Evolutionary conservation across 1,140 invertebrate genomes (phyloP).

Genomic region (Bradysia coprophila): DNA sequence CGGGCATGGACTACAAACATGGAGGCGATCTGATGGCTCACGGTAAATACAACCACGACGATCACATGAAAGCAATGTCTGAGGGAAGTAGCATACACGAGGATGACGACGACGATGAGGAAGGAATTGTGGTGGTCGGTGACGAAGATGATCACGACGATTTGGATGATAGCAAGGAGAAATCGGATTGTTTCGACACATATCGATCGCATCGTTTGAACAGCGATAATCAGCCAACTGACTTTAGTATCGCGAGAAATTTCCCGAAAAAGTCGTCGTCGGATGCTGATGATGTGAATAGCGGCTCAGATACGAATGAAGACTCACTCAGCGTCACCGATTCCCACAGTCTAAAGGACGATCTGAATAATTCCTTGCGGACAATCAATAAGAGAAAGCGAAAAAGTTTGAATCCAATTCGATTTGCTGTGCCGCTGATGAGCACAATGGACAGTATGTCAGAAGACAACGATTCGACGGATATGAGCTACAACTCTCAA

Average conservation of each 20-base stretch:
- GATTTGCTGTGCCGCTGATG: constrained; percentile 43
- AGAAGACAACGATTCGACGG: constrained; percentile 28
- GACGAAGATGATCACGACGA: constrained; percentile 10
- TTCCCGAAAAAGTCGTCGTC: constrained; percentile 32
- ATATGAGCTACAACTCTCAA: constrained; percentile 19
- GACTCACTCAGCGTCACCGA: constrained; percentile 41
- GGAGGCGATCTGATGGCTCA: constrained; percentile 32
- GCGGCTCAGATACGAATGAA: constrained; percentile 53
- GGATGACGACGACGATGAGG: constrained; percentile 35
- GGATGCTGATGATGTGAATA: constrained; percentile 45
- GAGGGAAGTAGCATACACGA: constrained; percentile 27
- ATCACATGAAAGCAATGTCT: constrained; percentile 9
- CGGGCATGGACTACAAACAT: constrained; percentile 47
- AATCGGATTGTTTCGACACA: constrained; percentile 12
- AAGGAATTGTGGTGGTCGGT: constrained; percentile 25
- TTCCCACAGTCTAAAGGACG: constrained; percentile 33
- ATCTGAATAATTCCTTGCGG: constrained; percentile 21
- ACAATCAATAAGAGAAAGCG: constrained; percentile 53
- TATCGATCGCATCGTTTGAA: constrained; percentile 15
- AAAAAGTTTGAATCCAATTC: constrained; percentile 81
- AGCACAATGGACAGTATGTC: constrained; percentile 30
- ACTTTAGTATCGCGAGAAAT: constrained; percentile 43
- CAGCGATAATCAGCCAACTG: constrained; percentile 29
- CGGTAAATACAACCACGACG: constrained; percentile 20
- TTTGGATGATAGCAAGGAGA: constrained; percentile 12